A percentile compares a stretch with the other conserved stretches of the same genome.
These are phyloP conservation scores for Oligia strigilis DNA, from an alignment of 2,888 invertebrate genomes.

Conservation along the genomic window DNA sequence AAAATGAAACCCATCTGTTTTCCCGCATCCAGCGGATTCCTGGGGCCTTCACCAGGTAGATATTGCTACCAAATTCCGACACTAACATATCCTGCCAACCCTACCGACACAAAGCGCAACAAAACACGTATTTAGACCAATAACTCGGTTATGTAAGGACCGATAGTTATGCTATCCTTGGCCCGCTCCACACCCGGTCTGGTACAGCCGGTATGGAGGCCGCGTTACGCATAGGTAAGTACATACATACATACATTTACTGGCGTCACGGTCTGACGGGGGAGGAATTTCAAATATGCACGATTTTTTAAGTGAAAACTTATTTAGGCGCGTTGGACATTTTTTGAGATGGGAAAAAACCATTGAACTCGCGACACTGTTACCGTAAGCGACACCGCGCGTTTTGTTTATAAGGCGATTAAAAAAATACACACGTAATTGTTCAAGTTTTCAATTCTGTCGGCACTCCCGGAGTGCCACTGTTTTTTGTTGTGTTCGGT, in stretches of 20 bases:
- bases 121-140: background rate
- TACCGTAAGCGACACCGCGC: too few species aligned
- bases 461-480: too few species aligned
- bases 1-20: too few species aligned
- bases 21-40: too few species aligned
- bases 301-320: background rate
- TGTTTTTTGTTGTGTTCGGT: too few species aligned
- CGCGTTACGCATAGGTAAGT: constrained; percentile 23
- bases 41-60: too few species aligned
- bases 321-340: too few species aligned
- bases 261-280: constrained; percentile 30
- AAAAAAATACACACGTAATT: too few species aligned
- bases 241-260: constrained; percentile 17
- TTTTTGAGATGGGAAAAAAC: too few species aligned
- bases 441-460: too few species aligned
- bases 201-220: constrained; percentile 46
- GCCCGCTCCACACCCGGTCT: constrained; percentile 14
- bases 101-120: background rate
- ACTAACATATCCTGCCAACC: background rate
- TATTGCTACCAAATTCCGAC: background rate
- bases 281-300: constrained; percentile 32
- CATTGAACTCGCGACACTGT: too few species aligned
- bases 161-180: constrained; percentile 49
- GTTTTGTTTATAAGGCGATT: too few species aligned
- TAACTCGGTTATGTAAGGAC: constrained; percentile 29